Evolutionary conservation across 1,140 invertebrate species (phyloP).

Genomic region (Doryteuthis pealeii): DNA sequence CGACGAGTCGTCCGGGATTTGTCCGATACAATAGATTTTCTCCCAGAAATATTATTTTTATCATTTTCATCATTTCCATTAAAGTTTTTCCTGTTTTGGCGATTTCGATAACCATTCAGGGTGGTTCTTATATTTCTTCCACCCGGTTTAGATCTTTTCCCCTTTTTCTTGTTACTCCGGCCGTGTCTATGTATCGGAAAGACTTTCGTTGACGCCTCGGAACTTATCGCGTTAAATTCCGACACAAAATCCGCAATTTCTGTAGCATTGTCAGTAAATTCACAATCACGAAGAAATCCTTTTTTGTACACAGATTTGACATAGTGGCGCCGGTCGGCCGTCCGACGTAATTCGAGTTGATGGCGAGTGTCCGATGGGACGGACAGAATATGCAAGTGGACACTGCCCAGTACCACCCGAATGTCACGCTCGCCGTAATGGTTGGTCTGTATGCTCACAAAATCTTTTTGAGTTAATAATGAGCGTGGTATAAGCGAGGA

Average conservation of each 20-base stretch:
- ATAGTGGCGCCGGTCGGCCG: conserved; percentile 24
- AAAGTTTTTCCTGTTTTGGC: conserved; percentile 6
- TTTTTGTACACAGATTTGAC: conserved; percentile 27
- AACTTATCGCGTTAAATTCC: conserved; percentile 10
- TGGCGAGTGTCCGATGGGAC: conserved; percentile 1
- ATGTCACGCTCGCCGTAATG: conserved; percentile 23
- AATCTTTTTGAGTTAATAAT: conserved; percentile 1
- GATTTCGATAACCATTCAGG: conserved; percentile 16
- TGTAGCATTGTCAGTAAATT: conserved; percentile 16
- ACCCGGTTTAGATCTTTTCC: conserved; percentile 14
- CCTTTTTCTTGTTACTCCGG: conserved; percentile 9
- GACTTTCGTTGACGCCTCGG: neutral
- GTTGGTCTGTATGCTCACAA: conserved; percentile 24
- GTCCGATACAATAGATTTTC: too few relatives aligned
- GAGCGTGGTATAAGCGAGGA: neutral
- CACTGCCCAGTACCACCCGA: conserved; percentile 17
- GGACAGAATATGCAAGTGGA: conserved; percentile 24
- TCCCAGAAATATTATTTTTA: neutral
- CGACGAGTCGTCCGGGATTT: too few relatives aligned
- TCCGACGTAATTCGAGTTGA: conserved; percentile 19
- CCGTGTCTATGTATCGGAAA: conserved; percentile 3
- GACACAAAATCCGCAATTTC: conserved; percentile 28
- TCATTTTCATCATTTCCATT: conserved; percentile 12
- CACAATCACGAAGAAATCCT: conserved; percentile 24
- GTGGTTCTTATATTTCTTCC: conserved; percentile 8